Evolutionary conservation across 2,888 invertebrate species (phyloP).

Genomic region (Hofmannophila pseudospretella): DNA sequence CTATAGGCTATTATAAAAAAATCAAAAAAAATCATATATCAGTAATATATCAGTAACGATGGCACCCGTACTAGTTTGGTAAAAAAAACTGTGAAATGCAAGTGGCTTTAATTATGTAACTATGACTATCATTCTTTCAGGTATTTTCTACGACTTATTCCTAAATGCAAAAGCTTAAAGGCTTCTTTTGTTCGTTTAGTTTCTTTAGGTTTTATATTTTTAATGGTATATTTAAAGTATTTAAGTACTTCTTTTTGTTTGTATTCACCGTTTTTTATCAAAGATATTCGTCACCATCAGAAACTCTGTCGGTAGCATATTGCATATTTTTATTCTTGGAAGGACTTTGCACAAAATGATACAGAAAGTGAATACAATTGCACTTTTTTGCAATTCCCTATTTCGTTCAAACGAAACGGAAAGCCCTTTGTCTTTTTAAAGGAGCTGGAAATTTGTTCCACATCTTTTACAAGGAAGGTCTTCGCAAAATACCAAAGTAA

Average conservation of each 20-base stretch:
- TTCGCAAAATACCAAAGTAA: neutral
- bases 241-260: neutral
- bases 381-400: constrained; percentile 20
- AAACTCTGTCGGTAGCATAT: constrained; percentile 42
- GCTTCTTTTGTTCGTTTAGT: no score
- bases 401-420: constrained; percentile 32
- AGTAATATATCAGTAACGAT: no score
- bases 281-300: constrained; percentile 8
- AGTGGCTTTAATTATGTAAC: no score
- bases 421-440: constrained; percentile 21
- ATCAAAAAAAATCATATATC: no score
- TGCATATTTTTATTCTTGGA: constrained; percentile 45
- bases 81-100: no score
- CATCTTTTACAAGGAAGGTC: neutral
- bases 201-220: no score
- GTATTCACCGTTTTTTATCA: constrained; percentile 13
- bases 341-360: constrained; percentile 57
- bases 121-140: no score
- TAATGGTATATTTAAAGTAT: no score
- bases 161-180: no score
- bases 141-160: no score
- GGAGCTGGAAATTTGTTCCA: neutral
- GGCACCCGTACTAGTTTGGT: no score
- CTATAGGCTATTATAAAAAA: no score
- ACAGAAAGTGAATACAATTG: constrained; percentile 38